Percentiles rank a stretch among this genome's conserved stretches.
phyloP scores from a whole-genome alignment of 2,888 invertebrate genomes.

The Diarsia rubi region DNA sequence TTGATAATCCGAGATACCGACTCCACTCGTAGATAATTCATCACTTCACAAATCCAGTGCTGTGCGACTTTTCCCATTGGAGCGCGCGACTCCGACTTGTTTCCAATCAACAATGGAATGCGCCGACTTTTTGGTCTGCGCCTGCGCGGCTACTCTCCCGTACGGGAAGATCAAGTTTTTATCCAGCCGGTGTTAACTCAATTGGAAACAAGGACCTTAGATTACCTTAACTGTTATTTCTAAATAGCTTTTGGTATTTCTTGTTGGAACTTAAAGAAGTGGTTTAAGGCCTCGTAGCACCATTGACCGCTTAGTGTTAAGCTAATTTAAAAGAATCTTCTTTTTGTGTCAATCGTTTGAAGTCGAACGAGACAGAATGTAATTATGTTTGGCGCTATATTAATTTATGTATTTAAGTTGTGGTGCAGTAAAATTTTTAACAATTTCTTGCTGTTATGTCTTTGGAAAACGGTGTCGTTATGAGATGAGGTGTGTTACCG shows the following conservation, averaged over 20 bases:
- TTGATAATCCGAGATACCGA: slow-evolving; percentile 68
- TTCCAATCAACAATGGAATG: slow-evolving; percentile 90
- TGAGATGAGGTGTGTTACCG: slow-evolving; percentile 19
- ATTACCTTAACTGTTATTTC: slow-evolving; percentile 76
- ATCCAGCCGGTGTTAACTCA: slow-evolving; percentile 75
- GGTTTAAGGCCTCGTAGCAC: neutral
- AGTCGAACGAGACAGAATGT: neutral
- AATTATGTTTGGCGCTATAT: neutral
- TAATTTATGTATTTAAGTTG: neutral
- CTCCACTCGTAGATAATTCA: slow-evolving; percentile 72
- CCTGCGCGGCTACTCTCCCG: slow-evolving; percentile 68
- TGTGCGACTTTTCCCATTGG: slow-evolving; percentile 86
- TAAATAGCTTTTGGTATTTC: slow-evolving; percentile 58
- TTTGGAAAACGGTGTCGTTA: slow-evolving; percentile 15
- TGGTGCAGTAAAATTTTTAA: neutral
- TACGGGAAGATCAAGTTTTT: slow-evolving; percentile 83
- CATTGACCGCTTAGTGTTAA: neutral
- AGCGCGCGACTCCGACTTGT: slow-evolving; percentile 84
- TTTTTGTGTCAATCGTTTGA: neutral
- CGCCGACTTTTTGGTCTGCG: slow-evolving; percentile 85
- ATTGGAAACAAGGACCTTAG: slow-evolving; percentile 77
- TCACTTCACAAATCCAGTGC: slow-evolving; percentile 71
- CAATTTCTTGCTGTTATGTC: neutral
- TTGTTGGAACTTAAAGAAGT: slow-evolving; percentile 19
- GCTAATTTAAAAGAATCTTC: slow-evolving; percentile 1